phyloP scores from a whole-genome alignment of 1,140 invertebrate genomes.

The Triops longicaudatus region DNA sequence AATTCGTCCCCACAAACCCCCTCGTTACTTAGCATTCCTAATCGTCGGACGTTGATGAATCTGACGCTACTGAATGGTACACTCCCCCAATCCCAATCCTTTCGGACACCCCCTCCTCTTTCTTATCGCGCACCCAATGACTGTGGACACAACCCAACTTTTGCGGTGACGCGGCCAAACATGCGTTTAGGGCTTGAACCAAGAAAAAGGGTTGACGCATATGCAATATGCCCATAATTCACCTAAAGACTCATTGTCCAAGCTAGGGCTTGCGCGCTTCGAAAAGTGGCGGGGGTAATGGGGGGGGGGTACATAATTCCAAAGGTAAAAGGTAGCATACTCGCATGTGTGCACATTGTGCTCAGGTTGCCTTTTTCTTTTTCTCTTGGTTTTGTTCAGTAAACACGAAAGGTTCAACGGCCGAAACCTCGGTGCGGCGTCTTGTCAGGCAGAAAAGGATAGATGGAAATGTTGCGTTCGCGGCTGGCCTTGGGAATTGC shows the following conservation, averaged over 20 bases:
- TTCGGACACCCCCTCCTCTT: neutral
- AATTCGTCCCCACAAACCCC: neutral
- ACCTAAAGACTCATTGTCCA: neutral
- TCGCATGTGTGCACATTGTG: too few relatives aligned
- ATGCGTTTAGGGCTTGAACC: neutral
- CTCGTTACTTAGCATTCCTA: neutral
- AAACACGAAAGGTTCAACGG: neutral
- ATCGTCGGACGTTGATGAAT: constrained; percentile 3
- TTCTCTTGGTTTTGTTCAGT: neutral
- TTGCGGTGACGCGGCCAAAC: neutral
- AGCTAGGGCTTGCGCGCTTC: neutral
- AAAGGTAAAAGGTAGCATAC: neutral
- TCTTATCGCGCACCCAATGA: neutral
- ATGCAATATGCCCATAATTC: neutral
- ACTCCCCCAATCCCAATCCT: neutral
- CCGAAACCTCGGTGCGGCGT: neutral
- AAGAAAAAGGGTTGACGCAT: constrained; percentile 4
- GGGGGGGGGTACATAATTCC: neutral
- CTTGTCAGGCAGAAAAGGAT: neutral
- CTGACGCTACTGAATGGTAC: neutral
- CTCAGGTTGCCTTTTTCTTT: neutral
- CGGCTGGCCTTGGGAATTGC: neutral
- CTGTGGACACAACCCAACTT: neutral
- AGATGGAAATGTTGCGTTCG: neutral
- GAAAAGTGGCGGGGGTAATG: neutral